Base-by-base conservation (phyloP, 2,888 invertebrate genomes). In the Meganola albula region DNA sequence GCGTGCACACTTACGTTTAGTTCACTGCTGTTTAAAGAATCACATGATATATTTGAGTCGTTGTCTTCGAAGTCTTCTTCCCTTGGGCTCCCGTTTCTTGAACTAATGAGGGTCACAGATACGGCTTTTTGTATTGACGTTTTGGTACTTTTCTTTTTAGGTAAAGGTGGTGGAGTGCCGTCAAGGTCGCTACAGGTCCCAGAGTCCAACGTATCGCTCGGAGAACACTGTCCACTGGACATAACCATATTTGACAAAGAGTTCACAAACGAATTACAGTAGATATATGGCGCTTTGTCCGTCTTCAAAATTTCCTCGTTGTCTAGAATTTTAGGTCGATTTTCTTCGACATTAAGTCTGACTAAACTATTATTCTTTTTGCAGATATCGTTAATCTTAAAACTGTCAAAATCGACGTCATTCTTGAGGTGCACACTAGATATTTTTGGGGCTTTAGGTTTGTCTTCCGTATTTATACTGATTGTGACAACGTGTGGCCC, bases 121-220 rank as follows among this genome's bases (percentile, higher is more conserved):
- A 89, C 87, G 24, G 71, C 74, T 73, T 80, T 82, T 67, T 87
- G 87, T 40, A 79, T 73, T 32, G 83, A 67, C 24, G 72, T 71
- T 64, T 84, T 87, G 5, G 87, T 72, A 18, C 80, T 86, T 66
- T 90, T 91, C 71, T 91, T 91, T 80, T 91, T 91, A 52, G 90
- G 90, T 10, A 90, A 88, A 42, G 91, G 77, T 1, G 92, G 91
- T 32, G 92, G 91, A 11, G 91, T 92, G 22, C 90, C 90, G 57
- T 94, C 94, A 54, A 94, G 85, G 74, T 94, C 94, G 67, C 93
- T 94, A 76, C 94, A 93, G 18, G 94, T 94, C 25, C 94, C 94
- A 37, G 94, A 94, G 74, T 94, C 94, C 43, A 94, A 69, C 0
- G 93, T 94, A 60, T 94, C 94, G 58, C 91, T 93, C 1, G 94